A percentile compares a stretch with the other conserved stretches of the same genome.
These are phyloP conservation scores for Psilanteris sp. DNA, from an alignment of 1,140 invertebrate species.

Conservation along the genomic window DNA sequence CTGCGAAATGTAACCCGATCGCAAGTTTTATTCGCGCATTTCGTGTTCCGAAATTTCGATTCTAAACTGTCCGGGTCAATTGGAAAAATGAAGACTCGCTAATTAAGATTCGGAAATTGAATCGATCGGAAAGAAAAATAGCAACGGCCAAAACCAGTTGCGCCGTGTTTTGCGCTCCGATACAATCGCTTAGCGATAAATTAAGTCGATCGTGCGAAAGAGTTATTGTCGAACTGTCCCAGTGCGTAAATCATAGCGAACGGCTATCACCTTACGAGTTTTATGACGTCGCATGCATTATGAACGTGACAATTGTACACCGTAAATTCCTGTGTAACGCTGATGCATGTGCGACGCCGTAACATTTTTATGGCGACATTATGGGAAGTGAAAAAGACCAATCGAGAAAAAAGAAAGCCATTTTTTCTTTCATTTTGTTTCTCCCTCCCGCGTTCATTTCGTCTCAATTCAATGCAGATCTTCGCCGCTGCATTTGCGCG, in stretches of 20 bases:
- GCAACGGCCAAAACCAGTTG: neutral
- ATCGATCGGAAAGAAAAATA: conserved; percentile 2
- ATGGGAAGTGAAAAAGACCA: conserved; percentile 14
- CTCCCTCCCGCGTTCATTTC: no score
- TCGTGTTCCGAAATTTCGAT: no score
- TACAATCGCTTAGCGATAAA: conserved; percentile 49
- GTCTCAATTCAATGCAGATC: no score
- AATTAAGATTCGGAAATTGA: conserved; percentile 6
- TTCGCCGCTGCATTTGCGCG: no score
- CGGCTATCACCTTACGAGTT: conserved; percentile 58
- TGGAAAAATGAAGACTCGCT: no score
- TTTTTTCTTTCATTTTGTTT: no score
- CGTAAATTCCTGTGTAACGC: conserved; percentile 59
- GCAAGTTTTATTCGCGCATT: no score
- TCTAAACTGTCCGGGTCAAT: no score
- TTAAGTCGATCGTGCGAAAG: conserved; percentile 46
- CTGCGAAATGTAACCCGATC: no score
- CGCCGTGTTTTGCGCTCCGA: conserved; percentile 7
- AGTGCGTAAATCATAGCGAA: conserved; percentile 59
- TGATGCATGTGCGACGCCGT: conserved; percentile 42
- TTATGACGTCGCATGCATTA: conserved; percentile 61
- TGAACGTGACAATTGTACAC: conserved; percentile 61
- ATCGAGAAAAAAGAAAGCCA: neutral
- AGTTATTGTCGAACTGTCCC: conserved; percentile 55
- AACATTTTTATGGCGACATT: conserved; percentile 49